Base-by-base conservation (phyloP, 2,797 vertebrate species). In the Halcyon leucocephala region DNA sequence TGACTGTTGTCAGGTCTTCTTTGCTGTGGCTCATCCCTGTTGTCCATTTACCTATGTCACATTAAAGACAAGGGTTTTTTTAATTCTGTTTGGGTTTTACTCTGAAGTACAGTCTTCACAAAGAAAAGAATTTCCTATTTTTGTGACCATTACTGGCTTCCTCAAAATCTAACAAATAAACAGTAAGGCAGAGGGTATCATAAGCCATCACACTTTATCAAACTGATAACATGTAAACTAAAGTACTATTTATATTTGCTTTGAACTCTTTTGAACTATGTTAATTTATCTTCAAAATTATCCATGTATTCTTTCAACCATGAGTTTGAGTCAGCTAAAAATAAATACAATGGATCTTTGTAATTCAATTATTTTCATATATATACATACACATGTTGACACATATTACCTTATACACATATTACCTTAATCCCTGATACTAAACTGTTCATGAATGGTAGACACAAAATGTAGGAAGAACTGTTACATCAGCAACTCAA, bases 181-280 rank as follows among this genome's bases (percentile, higher is more conserved):
- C 55, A 71, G 35, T 81, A 87, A 89, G 39, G 70, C 41, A 84
- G 3, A 60, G 17, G 10, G 17, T 74, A 91, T 95, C 77, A 60
- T 83, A 95, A 83, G 41, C 6, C 52, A 22, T 31, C 72, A 70
- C 6, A 84, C 61, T 84, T 89, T 51, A 65, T 52, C 89, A 84
- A 58, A 88, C 52, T 67, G 60, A 74, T 88, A 92, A 95, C 95
- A 79, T 86, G 72, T 49, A 94, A 93, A 85, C 55, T 24, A 73
- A 97, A 95, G 15, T 76, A 60, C 18, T 94, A 84, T 44, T 81
- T 42, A 78, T 62, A 85, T 91, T 97, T 86, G 3, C 37, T 91
- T 93, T 76, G 64, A 96, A 83, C 35, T 86, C 66, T 82, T 9
- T 70, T 82, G 52, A 97, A 52, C 41, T 86, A 49, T 77, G 29